Evolutionary conservation across 2,888 invertebrate genomes (phyloP), one percentile per base, ranked within the genome.

Genomic region (Tetrapedia diversipes): DNA sequence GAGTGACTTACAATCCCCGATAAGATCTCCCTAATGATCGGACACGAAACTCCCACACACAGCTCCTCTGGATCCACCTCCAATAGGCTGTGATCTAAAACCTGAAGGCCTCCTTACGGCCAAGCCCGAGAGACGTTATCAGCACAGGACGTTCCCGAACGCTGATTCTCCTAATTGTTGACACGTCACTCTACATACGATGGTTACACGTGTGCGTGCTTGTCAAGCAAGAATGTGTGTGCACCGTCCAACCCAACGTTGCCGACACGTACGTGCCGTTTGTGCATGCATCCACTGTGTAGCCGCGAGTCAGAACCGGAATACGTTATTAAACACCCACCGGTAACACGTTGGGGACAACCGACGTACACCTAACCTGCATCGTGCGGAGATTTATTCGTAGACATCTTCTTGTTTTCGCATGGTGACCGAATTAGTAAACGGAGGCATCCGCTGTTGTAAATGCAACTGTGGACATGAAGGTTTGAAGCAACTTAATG

Each of bases 11-110:
- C 87, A 89, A 86, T 87, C 77, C n/a, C 80, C 81, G 89, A 90
- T 90, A 90, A 84, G 80, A 90, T 90, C 90, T 90, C 86, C 86
- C 89, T 90, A 90, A 90, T 89, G 90, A 90, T 90, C 87, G 86
- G 86, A 90, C 90, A 90, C 87, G 90, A 84, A 87, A 90, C 89
- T 87, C 88, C 89, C 88, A 89, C 89, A 88, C 88, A 83, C 76
- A 74, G 64, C 64, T 74, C 64, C 53, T 41, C 34, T 63, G 64
- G 54, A 69, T 84, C 78, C 75, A 63, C 66, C 70, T 76, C 53
- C 67, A 56, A 65, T 81, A 56, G 56, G 76, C 65, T 64, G 51
- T 71, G 65, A 83, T 83, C 82, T 85, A 80, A 84, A 85, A 86
- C 84, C 73, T 80, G 70, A 73, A 63, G 71, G 72, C 69, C 54